A percentile compares a stretch with the other conserved stretches of the same genome.
Evolutionary conservation across 2,888 invertebrate species (phyloP).

Genomic region (Eulithis testata): DNA sequence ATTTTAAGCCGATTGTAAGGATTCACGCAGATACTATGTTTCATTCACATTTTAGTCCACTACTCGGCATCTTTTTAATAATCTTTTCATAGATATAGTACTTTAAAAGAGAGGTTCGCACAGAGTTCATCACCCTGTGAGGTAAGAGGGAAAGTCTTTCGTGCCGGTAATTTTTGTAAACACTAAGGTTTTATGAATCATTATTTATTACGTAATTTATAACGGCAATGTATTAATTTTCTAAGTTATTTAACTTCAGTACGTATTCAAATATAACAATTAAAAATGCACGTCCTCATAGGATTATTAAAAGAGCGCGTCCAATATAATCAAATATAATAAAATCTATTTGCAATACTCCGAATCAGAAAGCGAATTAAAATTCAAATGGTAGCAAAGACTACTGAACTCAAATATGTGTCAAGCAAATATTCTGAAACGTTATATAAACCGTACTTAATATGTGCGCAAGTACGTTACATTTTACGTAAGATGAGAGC

Average conservation of each 20-base stretch:
- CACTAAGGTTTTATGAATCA: conserved; percentile 20
- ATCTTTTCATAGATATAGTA: no score
- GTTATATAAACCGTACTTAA: conserved; percentile 65
- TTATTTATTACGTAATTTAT: conserved; percentile 26
- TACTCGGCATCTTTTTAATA: no score
- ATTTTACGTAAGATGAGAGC: conserved; percentile 77
- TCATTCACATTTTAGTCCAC: no score
- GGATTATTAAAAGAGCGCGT: no score
- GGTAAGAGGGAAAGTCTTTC: conserved; percentile 32
- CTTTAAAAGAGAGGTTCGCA: not conserved
- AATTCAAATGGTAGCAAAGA: conserved; percentile 34
- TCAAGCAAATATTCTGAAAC: conserved; percentile 53
- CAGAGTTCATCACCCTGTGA: conserved; percentile 30
- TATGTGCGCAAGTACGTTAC: conserved; percentile 70
- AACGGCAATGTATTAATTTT: conserved; percentile 12
- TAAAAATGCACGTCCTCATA: no score
- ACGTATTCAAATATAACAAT: not conserved
- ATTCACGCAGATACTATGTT: no score
- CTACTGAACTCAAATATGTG: conserved; percentile 41
- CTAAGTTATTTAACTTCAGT: conserved; percentile 10
- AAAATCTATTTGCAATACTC: conserved; percentile 16
- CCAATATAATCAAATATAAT: not conserved
- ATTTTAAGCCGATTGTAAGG: no score
- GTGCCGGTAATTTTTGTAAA: conserved; percentile 23
- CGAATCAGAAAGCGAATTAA: conserved; percentile 28